These are phyloP conservation scores for Diploptera punctata DNA, from an alignment of 2,888 invertebrate genomes.

Conservation along the genomic window DNA sequence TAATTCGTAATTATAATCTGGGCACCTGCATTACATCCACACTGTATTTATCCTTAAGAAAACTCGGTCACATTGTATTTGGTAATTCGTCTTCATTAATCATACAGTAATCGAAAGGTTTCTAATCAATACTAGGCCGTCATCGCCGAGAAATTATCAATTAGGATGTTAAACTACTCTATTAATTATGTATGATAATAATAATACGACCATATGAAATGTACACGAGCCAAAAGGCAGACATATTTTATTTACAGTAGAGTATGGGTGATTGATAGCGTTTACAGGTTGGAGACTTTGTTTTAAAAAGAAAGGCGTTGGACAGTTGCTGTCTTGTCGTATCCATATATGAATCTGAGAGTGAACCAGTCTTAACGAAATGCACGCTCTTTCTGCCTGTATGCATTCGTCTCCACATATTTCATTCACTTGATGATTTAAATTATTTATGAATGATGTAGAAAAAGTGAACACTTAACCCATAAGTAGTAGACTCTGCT, in stretches of 20 bases:
- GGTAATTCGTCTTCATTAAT: too few relatives aligned
- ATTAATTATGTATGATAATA: conserved; percentile 15
- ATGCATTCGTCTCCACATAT: conserved; percentile 17
- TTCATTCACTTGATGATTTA: conserved; percentile 31
- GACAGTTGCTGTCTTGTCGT: conserved; percentile 31
- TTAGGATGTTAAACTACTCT: neutral
- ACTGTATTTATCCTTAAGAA: too few relatives aligned
- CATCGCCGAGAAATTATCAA: neutral
- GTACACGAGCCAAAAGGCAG: neutral
- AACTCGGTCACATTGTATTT: too few relatives aligned
- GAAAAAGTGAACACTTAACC: conserved; percentile 16
- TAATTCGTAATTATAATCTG: too few relatives aligned
- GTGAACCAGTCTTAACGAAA: conserved; percentile 32
- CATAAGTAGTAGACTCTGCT: conserved; percentile 1
- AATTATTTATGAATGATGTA: conserved; percentile 34
- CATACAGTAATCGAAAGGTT: neutral
- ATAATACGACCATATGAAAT: neutral
- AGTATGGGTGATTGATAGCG: conserved; percentile 32
- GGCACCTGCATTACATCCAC: too few relatives aligned
- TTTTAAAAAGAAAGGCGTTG: conserved; percentile 34
- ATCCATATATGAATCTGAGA: conserved; percentile 32
- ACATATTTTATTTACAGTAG: neutral
- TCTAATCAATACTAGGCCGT: neutral
- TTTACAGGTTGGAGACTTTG: conserved; percentile 25
- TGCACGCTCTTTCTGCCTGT: conserved; percentile 27